Conservation (phyloP, 2,113 vertebrate species). For the Oxygymnocypris stewartii region DNA sequence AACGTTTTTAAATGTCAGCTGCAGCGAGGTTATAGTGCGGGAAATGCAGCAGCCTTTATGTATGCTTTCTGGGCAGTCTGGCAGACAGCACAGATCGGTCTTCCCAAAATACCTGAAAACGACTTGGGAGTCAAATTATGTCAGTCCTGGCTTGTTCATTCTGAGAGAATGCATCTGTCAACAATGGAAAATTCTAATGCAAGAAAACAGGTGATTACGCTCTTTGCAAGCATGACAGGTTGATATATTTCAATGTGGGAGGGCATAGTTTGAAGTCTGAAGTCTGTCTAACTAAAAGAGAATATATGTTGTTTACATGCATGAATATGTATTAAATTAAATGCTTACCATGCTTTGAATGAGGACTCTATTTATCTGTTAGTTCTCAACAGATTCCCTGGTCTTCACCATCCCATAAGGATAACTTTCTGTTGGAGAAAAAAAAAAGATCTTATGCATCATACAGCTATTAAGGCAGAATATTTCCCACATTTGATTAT, state of each 20-base stretch:
- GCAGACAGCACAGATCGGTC: slow-evolving; percentile 54
- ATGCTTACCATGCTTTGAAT: slow-evolving; percentile 86
- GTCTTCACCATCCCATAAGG: slow-evolving; percentile 79
- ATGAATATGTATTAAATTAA: background rate
- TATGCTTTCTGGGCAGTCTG: slow-evolving; percentile 27
- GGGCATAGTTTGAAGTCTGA: slow-evolving; percentile 31
- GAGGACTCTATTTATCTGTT: slow-evolving; percentile 81
- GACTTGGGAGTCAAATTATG: slow-evolving; percentile 44
- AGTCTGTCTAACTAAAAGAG: background rate
- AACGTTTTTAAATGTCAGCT: slow-evolving; percentile 51
- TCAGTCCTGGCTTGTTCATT: slow-evolving; percentile 29
- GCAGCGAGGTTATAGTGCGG: slow-evolving; percentile 29
- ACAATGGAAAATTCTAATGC: slow-evolving; percentile 37
- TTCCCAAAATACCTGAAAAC: slow-evolving; percentile 53
- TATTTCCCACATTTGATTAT: background rate
- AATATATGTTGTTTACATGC: background rate
- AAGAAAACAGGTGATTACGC: slow-evolving; percentile 56
- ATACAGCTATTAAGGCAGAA: background rate
- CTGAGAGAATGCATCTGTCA: background rate
- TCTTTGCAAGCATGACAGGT: slow-evolving; percentile 56
- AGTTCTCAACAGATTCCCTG: slow-evolving; percentile 82
- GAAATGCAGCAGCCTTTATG: slow-evolving; percentile 45
- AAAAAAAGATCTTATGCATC: background rate
- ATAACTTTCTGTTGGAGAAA: slow-evolving; percentile 78
- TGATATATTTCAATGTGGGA: slow-evolving; percentile 59